Evolutionary conservation across 2,888 invertebrate genomes (phyloP).

Genomic region (Synergus itoensis): DNA sequence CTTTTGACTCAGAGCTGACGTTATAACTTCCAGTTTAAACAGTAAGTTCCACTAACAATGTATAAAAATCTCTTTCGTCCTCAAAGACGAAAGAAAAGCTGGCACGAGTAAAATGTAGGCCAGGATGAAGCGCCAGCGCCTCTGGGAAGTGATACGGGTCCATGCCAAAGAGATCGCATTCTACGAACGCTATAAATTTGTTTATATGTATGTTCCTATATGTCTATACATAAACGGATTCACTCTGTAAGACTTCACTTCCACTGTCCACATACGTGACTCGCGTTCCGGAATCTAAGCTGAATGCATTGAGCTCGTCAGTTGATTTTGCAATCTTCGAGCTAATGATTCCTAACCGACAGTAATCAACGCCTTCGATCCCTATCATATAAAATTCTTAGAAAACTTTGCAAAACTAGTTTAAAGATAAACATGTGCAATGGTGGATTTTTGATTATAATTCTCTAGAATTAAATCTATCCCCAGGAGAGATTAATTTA

Average conservation of each 20-base stretch:
- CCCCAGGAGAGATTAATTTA: too few species aligned
- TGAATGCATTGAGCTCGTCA: background rate
- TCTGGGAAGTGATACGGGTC: slow-evolving; percentile 65
- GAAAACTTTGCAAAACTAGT: slow-evolving; percentile 17
- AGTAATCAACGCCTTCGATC: slow-evolving; percentile 16
- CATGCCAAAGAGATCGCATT: slow-evolving; percentile 71
- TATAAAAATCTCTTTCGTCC: slow-evolving; percentile 21
- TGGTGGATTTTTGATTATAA: background rate
- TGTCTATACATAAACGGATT: background rate
- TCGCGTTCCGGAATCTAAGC: slow-evolving; percentile 1
- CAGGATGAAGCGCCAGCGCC: slow-evolving; percentile 66
- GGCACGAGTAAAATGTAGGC: slow-evolving; percentile 68
- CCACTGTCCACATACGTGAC: background rate
- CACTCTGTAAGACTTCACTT: background rate
- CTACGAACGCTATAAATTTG: slow-evolving; percentile 68
- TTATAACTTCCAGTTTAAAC: background rate
- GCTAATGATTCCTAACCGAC: slow-evolving; percentile 5
- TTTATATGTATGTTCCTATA: slow-evolving; percentile 33
- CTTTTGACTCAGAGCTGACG: background rate
- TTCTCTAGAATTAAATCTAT: too few species aligned
- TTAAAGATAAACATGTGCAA: background rate
- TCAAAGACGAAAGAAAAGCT: slow-evolving; percentile 48
- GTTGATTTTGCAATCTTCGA: slow-evolving; percentile 3
- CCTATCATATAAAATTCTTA: background rate
- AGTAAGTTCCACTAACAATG: slow-evolving; percentile 6